phyloP scores from a whole-genome alignment of 2,888 invertebrate genomes.

The Octonoba sinensis region DNA sequence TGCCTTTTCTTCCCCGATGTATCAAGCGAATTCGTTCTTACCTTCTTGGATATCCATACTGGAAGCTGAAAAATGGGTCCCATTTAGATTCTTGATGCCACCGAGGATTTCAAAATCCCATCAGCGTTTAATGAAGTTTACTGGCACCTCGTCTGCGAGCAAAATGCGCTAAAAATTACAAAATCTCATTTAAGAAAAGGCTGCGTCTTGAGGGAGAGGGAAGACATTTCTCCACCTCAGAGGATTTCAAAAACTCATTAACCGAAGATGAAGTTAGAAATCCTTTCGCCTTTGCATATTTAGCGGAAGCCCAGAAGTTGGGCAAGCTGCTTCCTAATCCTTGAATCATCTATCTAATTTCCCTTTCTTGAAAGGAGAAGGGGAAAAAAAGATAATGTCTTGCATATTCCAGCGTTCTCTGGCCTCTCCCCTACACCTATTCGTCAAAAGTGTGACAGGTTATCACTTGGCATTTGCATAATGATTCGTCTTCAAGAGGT shows the following conservation, averaged over 20 bases:
- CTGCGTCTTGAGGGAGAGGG: no score
- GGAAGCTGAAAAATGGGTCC: no score
- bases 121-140: constrained; percentile 6
- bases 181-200: constrained; percentile 33
- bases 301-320: background rate
- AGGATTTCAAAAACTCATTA: constrained; percentile 61
- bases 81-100: background rate
- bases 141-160: background rate
- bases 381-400: constrained; percentile 12
- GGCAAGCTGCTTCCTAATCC: constrained; percentile 42
- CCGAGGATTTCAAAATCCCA: background rate
- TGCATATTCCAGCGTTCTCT: constrained; percentile 39
- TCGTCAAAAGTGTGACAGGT: constrained; percentile 52
- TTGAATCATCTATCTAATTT: constrained; percentile 52
- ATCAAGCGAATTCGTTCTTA: no score
- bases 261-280: constrained; percentile 44
- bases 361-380: background rate
- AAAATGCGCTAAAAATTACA: constrained; percentile 21
- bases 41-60: no score
- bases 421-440: constrained; percentile 17
- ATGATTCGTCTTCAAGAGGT: constrained; percentile 30
- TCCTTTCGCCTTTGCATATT: constrained; percentile 29
- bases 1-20: no score
- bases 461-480: constrained; percentile 55
- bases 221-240: background rate